Base-by-base conservation (phyloP, 2,797 vertebrate genomes). In the Onychomys arenicola region DNA sequence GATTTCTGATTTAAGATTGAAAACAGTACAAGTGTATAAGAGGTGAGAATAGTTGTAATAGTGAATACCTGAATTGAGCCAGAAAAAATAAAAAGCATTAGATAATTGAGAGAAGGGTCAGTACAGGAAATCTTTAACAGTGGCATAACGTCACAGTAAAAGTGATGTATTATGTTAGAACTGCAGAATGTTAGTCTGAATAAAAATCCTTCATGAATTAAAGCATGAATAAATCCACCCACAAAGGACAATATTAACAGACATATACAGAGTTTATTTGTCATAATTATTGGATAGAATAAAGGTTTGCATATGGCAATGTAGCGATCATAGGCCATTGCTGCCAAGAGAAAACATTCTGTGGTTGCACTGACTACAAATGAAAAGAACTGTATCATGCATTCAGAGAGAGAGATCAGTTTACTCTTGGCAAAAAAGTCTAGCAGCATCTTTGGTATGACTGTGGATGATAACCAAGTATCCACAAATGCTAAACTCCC, bases 291-390 rank as follows among this genome's bases (percentile, higher is more conserved):
- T 40, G 95, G 80, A 34, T 97, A 98, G 25, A 95, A 85, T 16
- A 97, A 87, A 23, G 97, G 97, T 37, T 96, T 97, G 27, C 97
- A 97, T 76, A 98, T 97, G n/a, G 97, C 96, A 69, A 95, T 55
- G 81, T 95, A 98, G 17, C 94, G 93, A 76, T 97, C 97, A 94
- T 97, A 98, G 37, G 97, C 85, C 85, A 88, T 88, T 57, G 67
- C n/a, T 57, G 85, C 85, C 25, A 88, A 88, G 16, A 88, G 85
- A 88, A 88, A 88, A 32, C 85, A 59, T 43, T 88, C 85, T 21
- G n/a, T 59, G n/a, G n/a, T 88, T 57, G 52, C 69, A 88, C 49
- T 71, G 14, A n/a, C 12, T 75, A 0, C 85, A 88, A 88, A 88
- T 40, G 69, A 88, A 43, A 88, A 88, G 40, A 73, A 88, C 6